A percentile compares a stretch with the other conserved stretches of the same genome.
Conservation (phyloP, 2,113 vertebrate genomes). For the Sinosuthora webbiana region DNA sequence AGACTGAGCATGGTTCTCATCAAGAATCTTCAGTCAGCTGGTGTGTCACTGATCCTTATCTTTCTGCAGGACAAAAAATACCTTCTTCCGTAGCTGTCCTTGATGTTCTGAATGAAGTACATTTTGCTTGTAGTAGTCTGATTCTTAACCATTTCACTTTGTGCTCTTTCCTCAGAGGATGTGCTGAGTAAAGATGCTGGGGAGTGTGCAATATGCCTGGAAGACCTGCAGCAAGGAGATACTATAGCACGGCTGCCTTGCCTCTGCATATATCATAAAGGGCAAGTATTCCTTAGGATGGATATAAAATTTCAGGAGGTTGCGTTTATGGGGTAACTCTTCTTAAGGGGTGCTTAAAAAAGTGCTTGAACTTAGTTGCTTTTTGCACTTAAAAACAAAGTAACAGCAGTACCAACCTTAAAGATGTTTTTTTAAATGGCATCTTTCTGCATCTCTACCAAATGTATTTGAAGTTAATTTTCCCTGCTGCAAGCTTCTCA, state of each 20-base stretch:
- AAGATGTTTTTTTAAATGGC: not conserved
- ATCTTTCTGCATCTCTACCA: not conserved
- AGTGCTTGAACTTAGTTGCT: not conserved
- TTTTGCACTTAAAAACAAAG: not conserved
- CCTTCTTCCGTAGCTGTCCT: not conserved
- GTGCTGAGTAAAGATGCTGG: conserved; percentile 91
- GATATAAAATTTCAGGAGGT: not conserved
- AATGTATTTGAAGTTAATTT: not conserved
- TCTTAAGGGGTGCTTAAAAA: not conserved
- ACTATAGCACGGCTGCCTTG: conserved; percentile 95
- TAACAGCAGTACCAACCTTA: not conserved
- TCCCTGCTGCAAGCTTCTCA: not conserved
- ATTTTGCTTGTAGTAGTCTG: not conserved
- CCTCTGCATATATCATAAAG: conserved; percentile 97
- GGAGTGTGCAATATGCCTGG: conserved; percentile 97
- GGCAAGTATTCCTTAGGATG: conserved; percentile 70
- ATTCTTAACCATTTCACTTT: conserved; percentile 5
- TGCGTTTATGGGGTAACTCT: not conserved
- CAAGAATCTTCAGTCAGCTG: not conserved
- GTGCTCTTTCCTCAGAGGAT: conserved; percentile 82
- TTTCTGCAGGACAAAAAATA: not conserved
- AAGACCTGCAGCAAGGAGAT: conserved; percentile 92
- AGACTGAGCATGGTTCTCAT: not conserved
- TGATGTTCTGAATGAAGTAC: not conserved
- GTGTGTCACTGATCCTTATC: not conserved